Evolutionary conservation across 2,888 invertebrate species (phyloP), one percentile per base, ranked within the genome.

Genomic region (Chloroclysta siterata): DNA sequence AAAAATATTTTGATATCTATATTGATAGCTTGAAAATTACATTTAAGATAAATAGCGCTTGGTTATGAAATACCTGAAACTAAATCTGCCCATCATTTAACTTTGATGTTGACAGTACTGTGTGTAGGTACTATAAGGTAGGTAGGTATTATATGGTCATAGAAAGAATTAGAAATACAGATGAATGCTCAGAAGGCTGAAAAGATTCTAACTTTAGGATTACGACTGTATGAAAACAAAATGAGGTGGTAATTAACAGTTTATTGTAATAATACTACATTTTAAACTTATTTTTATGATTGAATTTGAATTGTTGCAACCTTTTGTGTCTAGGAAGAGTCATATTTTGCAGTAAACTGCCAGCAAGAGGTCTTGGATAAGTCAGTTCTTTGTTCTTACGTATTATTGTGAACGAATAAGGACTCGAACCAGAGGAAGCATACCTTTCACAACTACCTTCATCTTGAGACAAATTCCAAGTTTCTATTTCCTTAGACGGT

Each of bases 231-330:
- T 8, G 11, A 39, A 39, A 39, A 39, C 36, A 11, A 39, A 11
- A 8, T 39, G 22, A 39, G 33, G 1, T 33, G n/a, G n/a, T 33
- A 33, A 22, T n/a, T 33, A 39, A 11, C 17, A 11, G 8, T 44
- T 44, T 44, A 17, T 46, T 46, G 3, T 28, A 17, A 22, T 8
- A 2, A n/a, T 55, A 46, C 15, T 14, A 48, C 10, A 47, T 39
- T 29, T 29, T 57, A 28, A 29, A 70, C 58, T 79, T 82, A 51
- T 73, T 74, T 78, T 85, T 89, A 60, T 69, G 74, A 36, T 69
- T 72, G 63, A 80, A 85, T 70, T 81, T 84, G 69, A 85, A 90
- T 53, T 83, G 73, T n/a, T 68, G 75, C 58, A 90, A 75, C 36
- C 75, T 83, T 17, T 47, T 68, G 14, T 67, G 66, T 63, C 71